Evolutionary conservation across 2,888 invertebrate species (phyloP).

Genomic region (Ectemnius lituratus): DNA sequence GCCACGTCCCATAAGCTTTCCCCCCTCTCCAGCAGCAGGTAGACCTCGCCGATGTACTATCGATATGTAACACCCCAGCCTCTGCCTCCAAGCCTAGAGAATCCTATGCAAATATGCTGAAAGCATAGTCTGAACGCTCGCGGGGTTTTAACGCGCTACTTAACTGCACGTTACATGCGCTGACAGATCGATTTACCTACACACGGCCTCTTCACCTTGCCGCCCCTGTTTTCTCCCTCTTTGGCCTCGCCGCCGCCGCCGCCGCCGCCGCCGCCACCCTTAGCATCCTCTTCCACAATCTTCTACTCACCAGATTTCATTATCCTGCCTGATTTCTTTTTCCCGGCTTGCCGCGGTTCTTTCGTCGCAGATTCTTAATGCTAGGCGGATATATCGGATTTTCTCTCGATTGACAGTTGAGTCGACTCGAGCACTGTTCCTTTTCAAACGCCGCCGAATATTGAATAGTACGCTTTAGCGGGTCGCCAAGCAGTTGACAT

Average conservation of each 20-base stretch:
- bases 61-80: conserved; percentile 16
- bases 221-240: conserved; percentile 19
- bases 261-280: not conserved
- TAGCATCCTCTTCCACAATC: conserved; percentile 1
- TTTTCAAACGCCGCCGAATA: too few relatives aligned
- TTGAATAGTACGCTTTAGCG: too few relatives aligned
- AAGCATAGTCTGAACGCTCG: conserved; percentile 58
- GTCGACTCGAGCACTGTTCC: too few relatives aligned
- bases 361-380: too few relatives aligned
- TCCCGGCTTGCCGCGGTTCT: conserved; percentile 23
- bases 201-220: conserved; percentile 32
- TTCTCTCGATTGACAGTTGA: too few relatives aligned
- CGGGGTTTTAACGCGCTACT: conserved; percentile 62
- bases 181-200: conserved; percentile 58
- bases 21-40: conserved; percentile 28
- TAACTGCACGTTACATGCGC: conserved; percentile 58
- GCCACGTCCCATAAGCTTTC: conserved; percentile 30
- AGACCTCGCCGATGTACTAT: conserved; percentile 7
- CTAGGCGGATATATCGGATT: too few relatives aligned
- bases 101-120: conserved; percentile 62
- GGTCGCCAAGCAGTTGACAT: too few relatives aligned
- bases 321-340: conserved; percentile 51
- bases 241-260: too few relatives aligned
- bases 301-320: conserved; percentile 53
- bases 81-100: conserved; percentile 46